phyloP scores from a whole-genome alignment of 2,113 vertebrate genomes.

The Scomber scombrus region DNA sequence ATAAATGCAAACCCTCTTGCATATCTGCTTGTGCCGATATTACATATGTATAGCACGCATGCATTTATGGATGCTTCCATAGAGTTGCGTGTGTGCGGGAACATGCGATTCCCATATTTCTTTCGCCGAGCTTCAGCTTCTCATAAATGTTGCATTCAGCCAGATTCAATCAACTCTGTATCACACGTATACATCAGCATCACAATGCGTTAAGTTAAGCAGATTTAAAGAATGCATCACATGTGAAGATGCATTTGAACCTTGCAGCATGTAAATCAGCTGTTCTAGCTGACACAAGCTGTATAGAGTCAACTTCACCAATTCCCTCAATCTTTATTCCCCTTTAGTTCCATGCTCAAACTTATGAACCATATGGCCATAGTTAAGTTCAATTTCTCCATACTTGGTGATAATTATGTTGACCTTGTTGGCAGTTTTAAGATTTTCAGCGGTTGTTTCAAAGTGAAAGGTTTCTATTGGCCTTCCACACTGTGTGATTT shows the following conservation, averaged over 20 bases:
- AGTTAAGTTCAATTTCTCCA: constrained; percentile 28
- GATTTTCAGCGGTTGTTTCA: constrained; percentile 52
- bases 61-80: constrained; percentile 37
- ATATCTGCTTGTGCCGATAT: constrained; percentile 10
- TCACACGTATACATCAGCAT: constrained; percentile 34
- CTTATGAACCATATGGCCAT: constrained; percentile 34
- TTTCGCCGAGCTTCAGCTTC: constrained; percentile 25
- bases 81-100: constrained; percentile 29
- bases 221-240: constrained; percentile 39
- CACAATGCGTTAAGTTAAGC: constrained; percentile 28
- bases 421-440: constrained; percentile 1
- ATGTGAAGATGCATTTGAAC: constrained; percentile 20
- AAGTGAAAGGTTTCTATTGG: constrained; percentile 37
- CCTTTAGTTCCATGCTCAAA: constrained; percentile 15
- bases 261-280: constrained; percentile 32
- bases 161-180: constrained; percentile 38
- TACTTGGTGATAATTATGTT: constrained; percentile 18
- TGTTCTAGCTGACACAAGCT: constrained; percentile 26
- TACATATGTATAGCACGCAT: constrained; percentile 38
- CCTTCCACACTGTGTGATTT: constrained; percentile 17
- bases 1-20: constrained; percentile 19
- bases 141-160: constrained; percentile 63
- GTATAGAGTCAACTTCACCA: not conserved
- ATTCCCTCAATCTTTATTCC: constrained; percentile 32
- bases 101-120: constrained; percentile 49